Evolutionary conservation across 2,888 invertebrate genomes (phyloP).

Genomic region (Pelosia muscerda): DNA sequence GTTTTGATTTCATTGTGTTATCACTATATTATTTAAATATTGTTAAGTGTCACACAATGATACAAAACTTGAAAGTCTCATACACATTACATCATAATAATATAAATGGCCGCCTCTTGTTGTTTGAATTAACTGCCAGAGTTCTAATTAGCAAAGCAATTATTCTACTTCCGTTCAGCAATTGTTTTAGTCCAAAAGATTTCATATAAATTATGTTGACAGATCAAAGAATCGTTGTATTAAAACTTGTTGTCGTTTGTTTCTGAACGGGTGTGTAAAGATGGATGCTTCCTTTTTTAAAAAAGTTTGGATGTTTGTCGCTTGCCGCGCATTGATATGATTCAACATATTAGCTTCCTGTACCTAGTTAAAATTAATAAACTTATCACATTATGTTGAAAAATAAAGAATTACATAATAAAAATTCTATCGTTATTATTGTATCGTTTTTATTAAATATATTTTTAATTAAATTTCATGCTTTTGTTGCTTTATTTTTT

Average conservation of each 20-base stretch:
- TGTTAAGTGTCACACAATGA: neutral
- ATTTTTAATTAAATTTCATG: no score
- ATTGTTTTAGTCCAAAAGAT: constrained; percentile 33
- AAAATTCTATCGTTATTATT: no score
- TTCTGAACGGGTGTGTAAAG: constrained; percentile 18
- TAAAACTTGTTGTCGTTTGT: constrained; percentile 21
- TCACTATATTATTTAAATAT: no score
- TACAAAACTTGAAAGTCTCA: neutral
- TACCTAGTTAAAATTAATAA: no score
- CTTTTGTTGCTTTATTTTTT: no score
- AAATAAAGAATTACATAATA: no score
- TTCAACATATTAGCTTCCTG: no score
- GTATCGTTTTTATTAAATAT: no score
- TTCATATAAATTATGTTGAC: constrained; percentile 36
- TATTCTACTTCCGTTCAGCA: constrained; percentile 55
- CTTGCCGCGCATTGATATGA: neutral
- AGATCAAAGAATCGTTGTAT: constrained; percentile 46
- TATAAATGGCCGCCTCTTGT: constrained; percentile 20
- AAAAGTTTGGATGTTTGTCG: neutral
- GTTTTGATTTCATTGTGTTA: no score
- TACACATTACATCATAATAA: constrained; percentile 34
- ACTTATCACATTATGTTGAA: no score
- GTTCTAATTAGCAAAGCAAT: constrained; percentile 57
- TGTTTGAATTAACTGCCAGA: constrained; percentile 43
- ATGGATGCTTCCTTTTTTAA: constrained; percentile 16